Conservation (phyloP, 2,888 invertebrate species). For the Desoria tigrina region DNA sequence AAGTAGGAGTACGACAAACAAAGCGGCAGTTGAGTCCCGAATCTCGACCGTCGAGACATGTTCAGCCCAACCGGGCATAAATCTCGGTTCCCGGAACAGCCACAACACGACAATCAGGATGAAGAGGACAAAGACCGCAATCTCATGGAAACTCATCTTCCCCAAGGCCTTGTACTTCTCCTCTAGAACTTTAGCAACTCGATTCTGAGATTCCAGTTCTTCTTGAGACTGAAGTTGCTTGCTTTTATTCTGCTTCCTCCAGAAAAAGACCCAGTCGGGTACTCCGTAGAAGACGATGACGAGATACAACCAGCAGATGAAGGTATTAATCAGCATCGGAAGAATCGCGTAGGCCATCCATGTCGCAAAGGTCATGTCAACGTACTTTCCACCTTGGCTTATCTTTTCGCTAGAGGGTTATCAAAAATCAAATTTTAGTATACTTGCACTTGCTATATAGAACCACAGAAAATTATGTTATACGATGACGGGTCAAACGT, state of each 20-base stretch:
- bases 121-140: slow-evolving; percentile 71
- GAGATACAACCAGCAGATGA: slow-evolving; percentile 74
- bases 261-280: slow-evolving; percentile 25
- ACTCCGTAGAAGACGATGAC: slow-evolving; percentile 80
- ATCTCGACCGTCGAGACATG: slow-evolving; percentile 65
- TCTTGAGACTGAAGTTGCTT: slow-evolving; percentile 16
- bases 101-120: slow-evolving; percentile 77
- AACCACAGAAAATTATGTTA: not conserved
- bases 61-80: slow-evolving; percentile 83
- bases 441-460: not conserved
- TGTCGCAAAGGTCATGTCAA: slow-evolving; percentile 73
- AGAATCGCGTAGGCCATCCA: slow-evolving; percentile 87
- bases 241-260: slow-evolving; percentile 28
- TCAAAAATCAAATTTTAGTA: slow-evolving; percentile 7
- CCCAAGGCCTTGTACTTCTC: slow-evolving; percentile 77
- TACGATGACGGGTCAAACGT: not conserved
- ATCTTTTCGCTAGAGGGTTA: slow-evolving; percentile 41
- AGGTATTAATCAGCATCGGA: slow-evolving; percentile 75
- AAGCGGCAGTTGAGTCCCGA: slow-evolving; percentile 43
- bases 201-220: slow-evolving; percentile 17
- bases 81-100: slow-evolving; percentile 85
- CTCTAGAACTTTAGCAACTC: slow-evolving; percentile 66
- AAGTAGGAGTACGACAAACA: slow-evolving; percentile 40
- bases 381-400: slow-evolving; percentile 40
- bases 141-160: slow-evolving; percentile 76